Percentiles rank a stretch among this genome's conserved stretches.
Conservation (phyloP, 2,113 vertebrate species). For the Equus przewalskii region DNA sequence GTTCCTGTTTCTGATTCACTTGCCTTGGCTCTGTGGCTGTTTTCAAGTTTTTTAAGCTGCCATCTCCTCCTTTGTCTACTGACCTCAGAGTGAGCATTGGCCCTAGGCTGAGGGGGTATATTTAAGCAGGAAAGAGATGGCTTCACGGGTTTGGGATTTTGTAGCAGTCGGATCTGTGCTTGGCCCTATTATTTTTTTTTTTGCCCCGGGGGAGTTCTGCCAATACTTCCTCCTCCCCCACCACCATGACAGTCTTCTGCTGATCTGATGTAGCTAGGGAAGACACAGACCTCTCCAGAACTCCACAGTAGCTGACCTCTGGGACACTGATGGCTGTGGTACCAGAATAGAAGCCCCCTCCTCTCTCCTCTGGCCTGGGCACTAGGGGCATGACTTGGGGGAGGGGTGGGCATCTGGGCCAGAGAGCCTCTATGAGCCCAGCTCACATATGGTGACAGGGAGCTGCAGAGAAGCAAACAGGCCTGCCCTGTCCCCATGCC, state of each 20-base stretch:
- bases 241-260: not conserved
- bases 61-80: not conserved
- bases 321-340: not conserved
- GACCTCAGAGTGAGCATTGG: not conserved
- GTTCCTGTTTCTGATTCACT: not conserved
- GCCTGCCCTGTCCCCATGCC: not conserved
- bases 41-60: not conserved
- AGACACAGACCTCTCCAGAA: not conserved
- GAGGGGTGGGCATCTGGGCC: fast-evolving
- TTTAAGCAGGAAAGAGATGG: not conserved
- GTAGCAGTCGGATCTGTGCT: not conserved
- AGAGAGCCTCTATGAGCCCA: not conserved
- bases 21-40: not conserved
- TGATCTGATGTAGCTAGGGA: not conserved
- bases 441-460: not conserved
- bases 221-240: not conserved
- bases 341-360: not conserved
- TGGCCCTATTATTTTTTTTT: not conserved
- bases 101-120: not conserved
- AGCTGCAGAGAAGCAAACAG: not conserved
- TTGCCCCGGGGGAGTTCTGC: not conserved
- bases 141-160: not conserved
- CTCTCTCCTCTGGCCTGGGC: no score
- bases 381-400: not conserved
- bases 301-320: not conserved